phyloP scores from a whole-genome alignment of 2,888 invertebrate genomes.

The Achlya flavicornis region DNA sequence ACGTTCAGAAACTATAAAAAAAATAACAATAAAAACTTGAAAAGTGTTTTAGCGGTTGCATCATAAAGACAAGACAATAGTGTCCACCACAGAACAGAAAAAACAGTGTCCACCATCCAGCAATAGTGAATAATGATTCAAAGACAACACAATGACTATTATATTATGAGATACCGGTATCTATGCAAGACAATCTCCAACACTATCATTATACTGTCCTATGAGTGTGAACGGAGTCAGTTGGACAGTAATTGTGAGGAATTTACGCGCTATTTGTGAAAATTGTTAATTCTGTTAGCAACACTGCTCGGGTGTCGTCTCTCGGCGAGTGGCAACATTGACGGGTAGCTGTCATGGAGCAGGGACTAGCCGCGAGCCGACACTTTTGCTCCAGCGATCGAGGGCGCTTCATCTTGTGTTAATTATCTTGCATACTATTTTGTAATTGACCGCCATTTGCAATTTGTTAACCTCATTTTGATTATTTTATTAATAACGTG shows the following conservation, averaged over 20 bases:
- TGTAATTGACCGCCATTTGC: too few species aligned
- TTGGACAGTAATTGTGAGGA: conserved; percentile 1
- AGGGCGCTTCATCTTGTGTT: too few species aligned
- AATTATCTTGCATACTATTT: too few species aligned
- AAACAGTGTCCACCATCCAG: not conserved
- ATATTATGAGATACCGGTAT: not conserved
- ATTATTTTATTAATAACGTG: too few species aligned
- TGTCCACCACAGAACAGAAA: not conserved
- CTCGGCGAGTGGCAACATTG: too few species aligned
- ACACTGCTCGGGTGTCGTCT: too few species aligned
- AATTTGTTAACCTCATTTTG: too few species aligned
- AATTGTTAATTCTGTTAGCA: not conserved
- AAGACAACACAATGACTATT: not conserved
- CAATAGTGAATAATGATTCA: not conserved
- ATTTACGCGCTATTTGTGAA: not conserved
- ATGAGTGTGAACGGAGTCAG: not conserved
- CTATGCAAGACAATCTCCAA: not conserved
- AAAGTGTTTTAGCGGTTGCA: not conserved
- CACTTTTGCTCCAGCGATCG: too few species aligned
- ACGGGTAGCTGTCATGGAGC: too few species aligned
- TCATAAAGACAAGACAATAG: conserved; percentile 6
- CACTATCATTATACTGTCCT: not conserved
- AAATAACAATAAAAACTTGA: too few species aligned
- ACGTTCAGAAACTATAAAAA: too few species aligned
- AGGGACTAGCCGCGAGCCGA: too few species aligned